Conservation (phyloP, 1,140 invertebrate genomes). For the Zaprionus kolodkinae region DNA sequence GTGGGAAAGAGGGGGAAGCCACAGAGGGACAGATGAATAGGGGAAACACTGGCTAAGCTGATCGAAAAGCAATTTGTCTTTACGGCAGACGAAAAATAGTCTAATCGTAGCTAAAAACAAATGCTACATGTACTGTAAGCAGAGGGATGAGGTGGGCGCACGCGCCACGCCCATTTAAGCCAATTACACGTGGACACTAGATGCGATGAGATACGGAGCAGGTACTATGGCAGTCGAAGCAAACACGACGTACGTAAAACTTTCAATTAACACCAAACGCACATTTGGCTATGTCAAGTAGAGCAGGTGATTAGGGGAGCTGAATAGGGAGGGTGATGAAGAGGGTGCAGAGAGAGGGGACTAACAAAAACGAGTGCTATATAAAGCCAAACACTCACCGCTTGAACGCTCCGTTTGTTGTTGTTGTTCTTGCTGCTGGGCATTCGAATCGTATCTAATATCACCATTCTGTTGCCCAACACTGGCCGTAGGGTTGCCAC, state of each 20-base stretch:
- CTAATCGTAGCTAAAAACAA: constrained; percentile 45
- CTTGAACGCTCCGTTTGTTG: constrained; percentile 50
- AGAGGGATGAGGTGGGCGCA: not conserved
- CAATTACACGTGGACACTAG: constrained; percentile 47
- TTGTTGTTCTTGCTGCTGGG: constrained; percentile 30
- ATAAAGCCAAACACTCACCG: constrained; percentile 53
- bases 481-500: constrained; percentile 6
- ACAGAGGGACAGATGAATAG: not conserved
- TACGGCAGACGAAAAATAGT: constrained; percentile 15
- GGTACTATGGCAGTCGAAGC: not conserved
- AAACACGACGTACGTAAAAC: constrained; percentile 56
- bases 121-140: not conserved
- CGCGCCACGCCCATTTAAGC: constrained; percentile 49
- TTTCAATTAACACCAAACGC: constrained; percentile 65
- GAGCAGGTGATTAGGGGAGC: not conserved
- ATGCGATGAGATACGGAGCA: not conserved
- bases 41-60: constrained; percentile 6
- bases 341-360: not conserved
- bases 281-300: constrained; percentile 56
- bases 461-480: constrained; percentile 46
- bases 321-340: not conserved
- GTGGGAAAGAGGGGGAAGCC: not conserved
- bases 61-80: constrained; percentile 50
- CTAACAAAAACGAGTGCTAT: not conserved
- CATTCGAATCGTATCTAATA: constrained; percentile 44